These are phyloP conservation scores for Zoanthus gigantus DNA, from an alignment of 92 coral and sea anemone species.

Conservation along the genomic window DNA sequence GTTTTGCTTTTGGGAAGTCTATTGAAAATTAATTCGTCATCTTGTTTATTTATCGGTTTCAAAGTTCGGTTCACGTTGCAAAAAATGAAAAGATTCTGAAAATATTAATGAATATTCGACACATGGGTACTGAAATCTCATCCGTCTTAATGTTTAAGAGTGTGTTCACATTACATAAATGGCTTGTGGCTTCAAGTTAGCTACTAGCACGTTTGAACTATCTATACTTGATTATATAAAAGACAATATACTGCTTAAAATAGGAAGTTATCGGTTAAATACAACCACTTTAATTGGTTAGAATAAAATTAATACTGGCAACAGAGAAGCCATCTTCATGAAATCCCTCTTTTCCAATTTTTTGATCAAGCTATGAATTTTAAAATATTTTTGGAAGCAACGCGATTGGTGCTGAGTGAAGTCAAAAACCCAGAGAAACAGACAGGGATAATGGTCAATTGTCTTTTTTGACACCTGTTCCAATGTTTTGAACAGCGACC, in stretches of 20 bases:
- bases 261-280: background rate
- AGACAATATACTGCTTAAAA: too few species aligned
- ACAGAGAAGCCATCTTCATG: background rate
- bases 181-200: too few species aligned
- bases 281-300: background rate
- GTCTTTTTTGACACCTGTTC: slow-evolving; percentile 3
- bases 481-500: slow-evolving; percentile 11
- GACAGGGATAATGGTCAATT: background rate
- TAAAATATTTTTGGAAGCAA: slow-evolving; percentile 5
- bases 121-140: background rate
- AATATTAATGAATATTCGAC: background rate
- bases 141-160: too few species aligned
- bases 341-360: background rate
- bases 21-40: slow-evolving; percentile 16
- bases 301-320: background rate
- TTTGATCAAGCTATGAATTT: background rate
- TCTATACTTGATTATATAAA: too few species aligned
- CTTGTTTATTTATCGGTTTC: background rate
- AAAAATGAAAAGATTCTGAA: background rate
- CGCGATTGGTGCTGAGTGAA: slow-evolving; percentile 12
- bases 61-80: background rate
- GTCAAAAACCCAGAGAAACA: background rate
- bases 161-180: background rate
- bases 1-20: background rate
- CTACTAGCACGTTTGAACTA: too few species aligned